Evolutionary conservation across 23 tunicate genomes (phyloP).

Genomic region (Diplosoma virens): DNA sequence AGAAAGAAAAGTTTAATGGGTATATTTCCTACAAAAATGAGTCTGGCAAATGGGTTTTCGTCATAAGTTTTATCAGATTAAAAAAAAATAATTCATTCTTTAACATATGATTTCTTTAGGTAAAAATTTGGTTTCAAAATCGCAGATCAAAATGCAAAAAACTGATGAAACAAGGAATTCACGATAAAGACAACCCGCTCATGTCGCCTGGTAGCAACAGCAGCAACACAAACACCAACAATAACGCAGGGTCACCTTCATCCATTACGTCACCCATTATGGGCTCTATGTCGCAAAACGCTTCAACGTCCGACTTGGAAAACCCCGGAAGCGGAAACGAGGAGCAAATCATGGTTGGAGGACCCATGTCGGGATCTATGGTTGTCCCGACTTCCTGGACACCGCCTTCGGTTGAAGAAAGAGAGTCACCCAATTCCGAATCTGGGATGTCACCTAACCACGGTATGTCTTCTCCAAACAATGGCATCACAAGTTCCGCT

Average conservation of each 20-base stretch:
- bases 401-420: conserved; percentile 71
- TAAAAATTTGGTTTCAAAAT: conserved; percentile 98
- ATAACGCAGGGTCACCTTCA: conserved; percentile 70
- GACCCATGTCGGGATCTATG: conserved; percentile 4
- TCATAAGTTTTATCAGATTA: too few relatives aligned
- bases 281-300: conserved; percentile 36
- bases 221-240: conserved; percentile 71
- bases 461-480: conserved; percentile 65
- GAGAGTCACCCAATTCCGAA: conserved; percentile 53
- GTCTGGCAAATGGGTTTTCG: too few relatives aligned
- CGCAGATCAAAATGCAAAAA: conserved; percentile 98
- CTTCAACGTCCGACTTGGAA: conserved; percentile 44
- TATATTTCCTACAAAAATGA: too few relatives aligned
- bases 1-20: too few relatives aligned
- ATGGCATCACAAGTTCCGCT: neutral
- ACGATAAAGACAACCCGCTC: conserved; percentile 89
- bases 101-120: conserved; percentile 67
- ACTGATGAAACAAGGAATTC: conserved; percentile 90
- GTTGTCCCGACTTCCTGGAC: conserved; percentile 31
- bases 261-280: conserved; percentile 85
- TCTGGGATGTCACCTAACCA: conserved; percentile 64
- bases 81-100: too few relatives aligned
- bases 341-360: conserved; percentile 11
- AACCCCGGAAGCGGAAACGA: conserved; percentile 45
- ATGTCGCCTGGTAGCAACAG: conserved; percentile 75